A percentile compares a stretch with the other conserved stretches of the same genome.
Evolutionary conservation across 2,888 invertebrate species (phyloP).

Genomic region (Ferdinandea cuprea): DNA sequence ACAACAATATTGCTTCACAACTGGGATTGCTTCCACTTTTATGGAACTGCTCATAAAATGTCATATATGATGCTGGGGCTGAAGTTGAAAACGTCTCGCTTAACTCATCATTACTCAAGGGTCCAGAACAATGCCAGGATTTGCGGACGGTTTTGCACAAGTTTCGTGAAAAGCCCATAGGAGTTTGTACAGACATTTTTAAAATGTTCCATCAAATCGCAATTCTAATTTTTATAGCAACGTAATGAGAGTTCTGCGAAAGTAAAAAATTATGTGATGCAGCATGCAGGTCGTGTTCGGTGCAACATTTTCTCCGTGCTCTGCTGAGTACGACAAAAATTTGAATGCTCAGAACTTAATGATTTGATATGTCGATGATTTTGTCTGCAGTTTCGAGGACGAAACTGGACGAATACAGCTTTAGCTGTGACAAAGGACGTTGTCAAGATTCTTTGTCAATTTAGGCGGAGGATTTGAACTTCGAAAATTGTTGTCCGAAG

Average conservation of each 20-base stretch:
- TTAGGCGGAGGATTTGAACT: constrained; percentile 20
- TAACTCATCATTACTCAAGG: constrained; percentile 19
- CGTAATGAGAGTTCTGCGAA: not conserved
- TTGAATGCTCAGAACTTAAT: too few relatives aligned
- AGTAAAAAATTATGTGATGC: not conserved
- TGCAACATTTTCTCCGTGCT: constrained; percentile 35
- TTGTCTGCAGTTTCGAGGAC: constrained; percentile 19
- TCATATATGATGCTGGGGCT: too few relatives aligned
- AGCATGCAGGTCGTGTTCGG: constrained; percentile 44
- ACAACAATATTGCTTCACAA: not conserved
- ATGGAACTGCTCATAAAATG: not conserved
- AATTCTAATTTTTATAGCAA: constrained; percentile 17
- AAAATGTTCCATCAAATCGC: constrained; percentile 19
- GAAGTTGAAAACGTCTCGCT: constrained; percentile 7
- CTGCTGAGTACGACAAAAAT: too few relatives aligned
- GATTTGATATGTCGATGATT: constrained; percentile 49
- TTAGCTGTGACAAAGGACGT: constrained; percentile 5
- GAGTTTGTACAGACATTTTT: constrained; percentile 6
- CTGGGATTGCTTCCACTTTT: constrained; percentile 15
- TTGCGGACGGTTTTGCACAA: constrained; percentile 10
- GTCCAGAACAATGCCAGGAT: constrained; percentile 26
- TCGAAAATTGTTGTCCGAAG: constrained; percentile 29
- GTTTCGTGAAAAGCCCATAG: constrained; percentile 18
- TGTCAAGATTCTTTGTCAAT: constrained; percentile 21
- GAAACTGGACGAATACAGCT: constrained; percentile 32